These are phyloP conservation scores for Megamerina dolium DNA, from an alignment of 2,888 invertebrate species.

Conservation along the genomic window DNA sequence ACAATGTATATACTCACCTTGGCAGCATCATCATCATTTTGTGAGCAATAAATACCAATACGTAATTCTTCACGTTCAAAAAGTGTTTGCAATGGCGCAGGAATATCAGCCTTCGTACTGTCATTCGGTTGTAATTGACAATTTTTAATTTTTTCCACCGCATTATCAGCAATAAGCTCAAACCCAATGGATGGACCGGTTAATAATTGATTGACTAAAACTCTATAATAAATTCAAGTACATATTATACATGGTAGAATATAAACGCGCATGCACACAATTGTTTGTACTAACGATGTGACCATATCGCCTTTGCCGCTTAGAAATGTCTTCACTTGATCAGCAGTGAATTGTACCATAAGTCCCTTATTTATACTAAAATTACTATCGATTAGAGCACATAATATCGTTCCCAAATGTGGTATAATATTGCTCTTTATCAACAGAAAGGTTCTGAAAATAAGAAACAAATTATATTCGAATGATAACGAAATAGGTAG, in stretches of 20 bases:
- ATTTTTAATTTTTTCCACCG: conserved; percentile 36
- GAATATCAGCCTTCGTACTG: conserved; percentile 20
- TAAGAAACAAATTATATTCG: neutral
- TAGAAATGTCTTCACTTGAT: conserved; percentile 62
- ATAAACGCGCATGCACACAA: no score
- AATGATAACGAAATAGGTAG: neutral
- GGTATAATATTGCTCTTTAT: conserved; percentile 68
- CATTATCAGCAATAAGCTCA: conserved; percentile 43
- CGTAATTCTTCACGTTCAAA: conserved; percentile 63
- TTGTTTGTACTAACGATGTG: conserved; percentile 59
- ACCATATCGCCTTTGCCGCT: conserved; percentile 55
- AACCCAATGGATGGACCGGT: conserved; percentile 40
- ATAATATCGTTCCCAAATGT: conserved; percentile 69
- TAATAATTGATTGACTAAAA: conserved; percentile 36
- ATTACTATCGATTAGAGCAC: conserved; percentile 57
- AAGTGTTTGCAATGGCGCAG: conserved; percentile 54
- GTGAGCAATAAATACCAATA: conserved; percentile 66
- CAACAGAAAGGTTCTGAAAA: conserved; percentile 64
- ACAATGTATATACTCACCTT: no score
- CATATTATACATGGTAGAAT: conserved; percentile 2
- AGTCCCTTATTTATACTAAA: conserved; percentile 63
- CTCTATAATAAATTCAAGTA: conserved; percentile 22
- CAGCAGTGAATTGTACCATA: conserved; percentile 62
- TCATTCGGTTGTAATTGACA: conserved; percentile 30
- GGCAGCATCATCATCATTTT: conserved; percentile 48